Conservation (phyloP, 1,140 invertebrate species). For the Aphelinus certus region DNA sequence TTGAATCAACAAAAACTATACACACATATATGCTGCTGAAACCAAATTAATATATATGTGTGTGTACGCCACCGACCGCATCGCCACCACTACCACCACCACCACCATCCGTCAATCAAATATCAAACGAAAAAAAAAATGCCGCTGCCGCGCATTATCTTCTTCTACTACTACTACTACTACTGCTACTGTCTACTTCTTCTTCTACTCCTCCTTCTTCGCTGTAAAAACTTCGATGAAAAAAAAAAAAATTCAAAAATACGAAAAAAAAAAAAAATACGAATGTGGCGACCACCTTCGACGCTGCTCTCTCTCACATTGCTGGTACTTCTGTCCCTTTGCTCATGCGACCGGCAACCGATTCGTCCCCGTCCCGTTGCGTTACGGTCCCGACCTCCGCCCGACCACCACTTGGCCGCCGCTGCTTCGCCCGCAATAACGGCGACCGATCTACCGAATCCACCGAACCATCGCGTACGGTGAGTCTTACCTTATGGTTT, state of each 20-base stretch:
- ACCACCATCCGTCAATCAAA: too few species aligned
- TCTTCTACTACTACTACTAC: slow-evolving; percentile 26
- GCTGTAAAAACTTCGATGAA: slow-evolving; percentile 36
- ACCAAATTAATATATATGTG: background rate
- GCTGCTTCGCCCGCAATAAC: slow-evolving; percentile 13
- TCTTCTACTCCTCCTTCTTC: slow-evolving; percentile 27
- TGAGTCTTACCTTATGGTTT: slow-evolving; percentile 52
- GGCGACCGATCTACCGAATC: slow-evolving; percentile 39
- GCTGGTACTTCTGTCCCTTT: slow-evolving; percentile 67
- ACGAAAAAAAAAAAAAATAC: slow-evolving; percentile 25
- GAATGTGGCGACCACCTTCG: slow-evolving; percentile 53
- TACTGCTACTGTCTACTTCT: slow-evolving; percentile 29
- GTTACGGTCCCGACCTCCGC: slow-evolving; percentile 1
- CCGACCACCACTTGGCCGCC: background rate
- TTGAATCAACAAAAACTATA: slow-evolving; percentile 45
- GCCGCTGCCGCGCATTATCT: slow-evolving; percentile 13
- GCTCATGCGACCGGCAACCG: slow-evolving; percentile 56
- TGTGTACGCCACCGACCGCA: background rate
- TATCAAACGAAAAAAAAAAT: slow-evolving; percentile 17
- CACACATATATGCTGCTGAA: background rate
- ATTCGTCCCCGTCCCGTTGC: slow-evolving; percentile 32
- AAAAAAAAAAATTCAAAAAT: slow-evolving; percentile 38
- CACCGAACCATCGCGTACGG: slow-evolving; percentile 64
- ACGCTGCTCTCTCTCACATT: slow-evolving; percentile 63
- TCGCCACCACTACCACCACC: too few species aligned